Evolutionary conservation across 2,113 vertebrate species (phyloP).

Genomic region (Passer montanus): DNA sequence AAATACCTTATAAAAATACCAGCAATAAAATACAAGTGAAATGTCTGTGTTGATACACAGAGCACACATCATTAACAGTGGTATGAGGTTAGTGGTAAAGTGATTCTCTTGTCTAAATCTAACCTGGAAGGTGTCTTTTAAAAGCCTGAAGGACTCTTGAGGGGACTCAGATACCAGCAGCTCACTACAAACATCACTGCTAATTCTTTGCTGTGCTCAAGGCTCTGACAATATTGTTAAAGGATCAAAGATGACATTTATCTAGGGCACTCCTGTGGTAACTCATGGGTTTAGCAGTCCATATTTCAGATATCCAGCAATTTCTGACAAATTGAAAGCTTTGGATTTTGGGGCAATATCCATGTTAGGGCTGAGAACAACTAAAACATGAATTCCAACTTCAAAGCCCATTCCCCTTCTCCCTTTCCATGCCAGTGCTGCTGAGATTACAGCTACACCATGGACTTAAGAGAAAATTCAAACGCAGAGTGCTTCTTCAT

Average conservation of each 20-base stretch:
- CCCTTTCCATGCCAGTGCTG: background rate
- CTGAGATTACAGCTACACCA: background rate
- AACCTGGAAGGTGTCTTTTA: background rate
- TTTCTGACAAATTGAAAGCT: background rate
- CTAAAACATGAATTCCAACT: background rate
- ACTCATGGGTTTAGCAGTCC: background rate
- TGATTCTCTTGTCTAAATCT: slow-evolving; percentile 12
- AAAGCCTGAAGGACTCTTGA: background rate
- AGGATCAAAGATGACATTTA: background rate
- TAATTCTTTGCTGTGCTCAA: slow-evolving; percentile 8
- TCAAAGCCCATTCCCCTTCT: background rate
- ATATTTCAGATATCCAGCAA: background rate
- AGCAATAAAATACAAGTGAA: slow-evolving; percentile 18
- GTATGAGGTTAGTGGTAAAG: slow-evolving; percentile 13
- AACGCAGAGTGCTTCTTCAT: background rate
- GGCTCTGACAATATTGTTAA: background rate
- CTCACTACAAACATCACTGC: slow-evolving; percentile 20
- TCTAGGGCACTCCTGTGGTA: background rate
- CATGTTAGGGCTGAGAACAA: background rate
- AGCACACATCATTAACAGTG: background rate
- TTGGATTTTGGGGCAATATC: background rate
- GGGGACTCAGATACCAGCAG: background rate
- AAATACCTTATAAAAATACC: slow-evolving; percentile 43
- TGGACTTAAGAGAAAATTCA: background rate
- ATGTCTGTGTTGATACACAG: background rate